These are phyloP conservation scores for Pseudomyrmex dendroicus DNA, from an alignment of 1,140 invertebrate genomes.

Conservation along the genomic window DNA sequence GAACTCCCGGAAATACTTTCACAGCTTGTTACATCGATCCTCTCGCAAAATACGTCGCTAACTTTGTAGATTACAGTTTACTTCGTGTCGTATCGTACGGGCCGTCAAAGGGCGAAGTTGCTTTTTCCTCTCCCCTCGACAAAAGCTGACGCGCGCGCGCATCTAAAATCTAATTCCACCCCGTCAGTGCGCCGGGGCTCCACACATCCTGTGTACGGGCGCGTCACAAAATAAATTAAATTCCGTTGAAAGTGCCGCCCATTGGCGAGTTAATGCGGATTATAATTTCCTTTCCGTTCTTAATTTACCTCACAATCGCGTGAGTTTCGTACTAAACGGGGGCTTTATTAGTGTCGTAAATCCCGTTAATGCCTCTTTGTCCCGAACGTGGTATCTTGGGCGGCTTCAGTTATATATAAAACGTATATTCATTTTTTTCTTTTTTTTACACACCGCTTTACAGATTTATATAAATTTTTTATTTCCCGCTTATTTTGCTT, in stretches of 20 bases:
- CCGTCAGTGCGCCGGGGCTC: slow-evolving; percentile 10
- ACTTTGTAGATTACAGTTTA: slow-evolving; percentile 59
- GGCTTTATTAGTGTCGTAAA: slow-evolving; percentile 17
- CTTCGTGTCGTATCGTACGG: slow-evolving; percentile 17
- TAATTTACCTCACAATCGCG: slow-evolving; percentile 46
- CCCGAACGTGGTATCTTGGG: not conserved
- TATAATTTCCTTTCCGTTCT: slow-evolving; percentile 46
- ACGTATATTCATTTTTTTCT: too few species aligned
- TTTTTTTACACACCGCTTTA: too few species aligned
- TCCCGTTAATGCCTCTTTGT: slow-evolving; percentile 29
- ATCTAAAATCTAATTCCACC: slow-evolving; percentile 50
- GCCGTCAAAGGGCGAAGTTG: slow-evolving; percentile 54
- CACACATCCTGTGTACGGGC: not conserved
- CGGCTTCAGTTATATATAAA: too few species aligned
- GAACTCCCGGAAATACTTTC: slow-evolving; percentile 15
- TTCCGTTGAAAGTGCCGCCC: slow-evolving; percentile 45
- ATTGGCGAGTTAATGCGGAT: slow-evolving; percentile 47
- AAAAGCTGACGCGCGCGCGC: slow-evolving; percentile 41
- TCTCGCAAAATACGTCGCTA: slow-evolving; percentile 53
- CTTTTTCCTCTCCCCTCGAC: slow-evolving; percentile 40
- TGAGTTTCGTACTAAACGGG: not conserved
- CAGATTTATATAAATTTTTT: not conserved
- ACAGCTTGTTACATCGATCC: slow-evolving; percentile 54
- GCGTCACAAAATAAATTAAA: slow-evolving; percentile 51
- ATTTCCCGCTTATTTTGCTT: not conserved